Conservation (phyloP, 2,113 vertebrate species). For the Xyliphius kryptos region DNA sequence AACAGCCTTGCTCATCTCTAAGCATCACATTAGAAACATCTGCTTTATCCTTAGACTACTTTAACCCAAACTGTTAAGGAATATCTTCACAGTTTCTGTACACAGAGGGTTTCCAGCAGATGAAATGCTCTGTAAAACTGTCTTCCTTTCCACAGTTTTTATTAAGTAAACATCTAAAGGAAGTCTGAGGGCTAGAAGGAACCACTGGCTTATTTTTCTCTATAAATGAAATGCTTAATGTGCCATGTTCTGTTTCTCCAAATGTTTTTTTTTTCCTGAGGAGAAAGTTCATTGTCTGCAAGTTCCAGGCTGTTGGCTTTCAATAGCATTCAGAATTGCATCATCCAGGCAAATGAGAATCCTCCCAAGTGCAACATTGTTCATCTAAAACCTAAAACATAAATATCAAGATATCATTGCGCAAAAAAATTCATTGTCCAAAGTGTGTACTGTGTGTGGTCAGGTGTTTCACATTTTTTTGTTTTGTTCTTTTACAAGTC, state of each 20-base stretch:
- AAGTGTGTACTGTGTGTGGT: too few species aligned
- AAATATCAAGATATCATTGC: too few species aligned
- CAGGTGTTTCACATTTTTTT: not conserved
- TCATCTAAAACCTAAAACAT: too few species aligned
- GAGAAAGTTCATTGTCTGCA: slow-evolving; percentile 28
- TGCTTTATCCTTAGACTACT: slow-evolving; percentile 47
- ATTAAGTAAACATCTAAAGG: slow-evolving; percentile 33
- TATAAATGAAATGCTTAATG: slow-evolving; percentile 7
- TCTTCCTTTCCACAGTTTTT: slow-evolving; percentile 29
- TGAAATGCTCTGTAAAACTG: slow-evolving; percentile 36
- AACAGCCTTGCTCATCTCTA: slow-evolving; percentile 50
- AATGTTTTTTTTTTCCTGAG: slow-evolving; percentile 25
- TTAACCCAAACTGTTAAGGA: slow-evolving; percentile 48
- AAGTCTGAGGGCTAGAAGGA: too few species aligned
- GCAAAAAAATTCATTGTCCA: too few species aligned
- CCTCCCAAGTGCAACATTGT: slow-evolving; percentile 26
- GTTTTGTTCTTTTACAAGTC: not conserved
- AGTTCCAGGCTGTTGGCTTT: slow-evolving; percentile 15
- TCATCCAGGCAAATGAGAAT: too few species aligned
- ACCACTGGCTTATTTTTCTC: too few species aligned
- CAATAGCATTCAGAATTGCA: slow-evolving; percentile 19
- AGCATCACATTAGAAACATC: slow-evolving; percentile 62
- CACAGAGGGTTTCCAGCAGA: slow-evolving; percentile 37
- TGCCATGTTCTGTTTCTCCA: too few species aligned
- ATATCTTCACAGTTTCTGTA: slow-evolving; percentile 59